Evolutionary conservation across 2,113 vertebrate genomes (phyloP).

Genomic region (Hippopotamus amphibius): DNA sequence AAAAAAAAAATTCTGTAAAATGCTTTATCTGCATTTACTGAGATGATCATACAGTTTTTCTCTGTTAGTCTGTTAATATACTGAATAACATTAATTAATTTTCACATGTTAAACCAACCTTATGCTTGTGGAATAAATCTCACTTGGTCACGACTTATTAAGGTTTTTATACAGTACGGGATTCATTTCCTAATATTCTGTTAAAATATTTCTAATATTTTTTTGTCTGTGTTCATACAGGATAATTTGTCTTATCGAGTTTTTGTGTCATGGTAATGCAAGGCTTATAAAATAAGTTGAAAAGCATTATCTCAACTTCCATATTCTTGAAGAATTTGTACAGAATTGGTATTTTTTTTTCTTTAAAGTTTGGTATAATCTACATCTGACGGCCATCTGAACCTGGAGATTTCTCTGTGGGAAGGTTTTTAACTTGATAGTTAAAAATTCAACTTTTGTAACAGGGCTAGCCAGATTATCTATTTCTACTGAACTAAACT

Average conservation of each 20-base stretch:
- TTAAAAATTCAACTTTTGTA: slow-evolving; percentile 32
- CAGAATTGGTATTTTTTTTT: not conserved
- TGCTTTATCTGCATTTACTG: not conserved
- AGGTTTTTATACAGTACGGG: not conserved
- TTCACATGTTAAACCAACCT: slow-evolving; percentile 18
- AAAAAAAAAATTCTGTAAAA: not conserved
- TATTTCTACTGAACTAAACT: slow-evolving; percentile 38
- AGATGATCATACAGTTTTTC: not conserved
- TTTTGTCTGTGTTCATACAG: not conserved
- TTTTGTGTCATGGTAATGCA: not conserved
- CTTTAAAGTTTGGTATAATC: not conserved
- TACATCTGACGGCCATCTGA: not conserved
- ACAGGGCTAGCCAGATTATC: not conserved
- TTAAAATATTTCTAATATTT: not conserved
- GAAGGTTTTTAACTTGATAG: not conserved
- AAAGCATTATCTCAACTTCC: not conserved
- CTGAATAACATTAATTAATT: not conserved
- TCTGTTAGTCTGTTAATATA: slow-evolving; percentile 23
- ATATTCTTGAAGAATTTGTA: not conserved
- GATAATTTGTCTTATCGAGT: not conserved
- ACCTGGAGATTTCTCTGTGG: not conserved
- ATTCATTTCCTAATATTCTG: slow-evolving; percentile 29
- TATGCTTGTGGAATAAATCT: not conserved
- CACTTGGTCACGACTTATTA: slow-evolving; percentile 35
- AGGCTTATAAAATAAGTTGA: not conserved